A percentile compares a stretch with the other conserved stretches of the same genome.
Evolutionary conservation across 2,113 vertebrate genomes (phyloP).

Genomic region (Sceloporus tristichus): DNA sequence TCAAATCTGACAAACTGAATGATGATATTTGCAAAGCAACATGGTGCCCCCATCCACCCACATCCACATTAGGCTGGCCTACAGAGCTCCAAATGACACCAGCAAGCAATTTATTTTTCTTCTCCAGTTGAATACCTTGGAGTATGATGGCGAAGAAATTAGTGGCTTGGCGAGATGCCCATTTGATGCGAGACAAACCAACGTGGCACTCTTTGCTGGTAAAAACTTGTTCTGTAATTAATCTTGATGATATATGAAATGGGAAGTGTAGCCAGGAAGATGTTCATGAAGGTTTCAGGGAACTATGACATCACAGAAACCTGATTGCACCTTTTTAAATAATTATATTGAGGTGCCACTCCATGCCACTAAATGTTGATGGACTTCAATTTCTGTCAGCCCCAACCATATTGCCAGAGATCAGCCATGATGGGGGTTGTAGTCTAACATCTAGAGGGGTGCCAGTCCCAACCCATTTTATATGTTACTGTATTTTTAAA

Average conservation of each 20-base stretch:
- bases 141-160: conserved; percentile 99
- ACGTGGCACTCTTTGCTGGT: conserved; percentile 99
- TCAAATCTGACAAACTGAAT: conserved; percentile 64
- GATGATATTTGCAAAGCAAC: conserved; percentile 63
- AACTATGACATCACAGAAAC: neutral
- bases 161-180: conserved; percentile 98
- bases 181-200: conserved; percentile 99
- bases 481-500: neutral
- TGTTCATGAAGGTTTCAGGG: conserved; percentile 57
- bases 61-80: conserved; percentile 38
- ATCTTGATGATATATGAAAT: conserved; percentile 77
- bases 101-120: conserved; percentile 72
- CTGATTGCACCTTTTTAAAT: too few species aligned
- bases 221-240: conserved; percentile 78
- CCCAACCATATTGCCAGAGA: neutral
- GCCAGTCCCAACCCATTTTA: too few species aligned
- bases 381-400: neutral
- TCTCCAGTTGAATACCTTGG: conserved; percentile 94
- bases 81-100: conserved; percentile 66
- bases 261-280: conserved; percentile 50
- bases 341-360: too few species aligned
- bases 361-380: too few species aligned
- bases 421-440: neutral
- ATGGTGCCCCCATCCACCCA: conserved; percentile 7
- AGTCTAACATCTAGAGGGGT: too few species aligned